phyloP scores from a whole-genome alignment of 2,888 invertebrate genomes.

The Clitarchus hookeri region DNA sequence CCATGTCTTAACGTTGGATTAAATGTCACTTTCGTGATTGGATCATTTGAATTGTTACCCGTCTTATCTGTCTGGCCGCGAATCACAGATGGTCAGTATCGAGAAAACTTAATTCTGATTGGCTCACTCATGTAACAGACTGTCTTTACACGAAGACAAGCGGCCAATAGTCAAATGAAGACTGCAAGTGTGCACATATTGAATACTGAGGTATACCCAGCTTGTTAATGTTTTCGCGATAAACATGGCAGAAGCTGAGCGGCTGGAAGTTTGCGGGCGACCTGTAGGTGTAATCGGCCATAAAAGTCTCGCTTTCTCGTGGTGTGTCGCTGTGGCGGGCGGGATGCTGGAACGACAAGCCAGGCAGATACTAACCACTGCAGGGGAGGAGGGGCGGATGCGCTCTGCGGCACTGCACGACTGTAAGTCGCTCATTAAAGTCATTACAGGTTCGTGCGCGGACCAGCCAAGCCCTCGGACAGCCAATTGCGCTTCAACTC shows the following conservation, averaged over 20 bases:
- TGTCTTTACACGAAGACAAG: too few relatives aligned
- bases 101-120: too few relatives aligned
- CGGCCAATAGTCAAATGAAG: too few relatives aligned
- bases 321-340: constrained; percentile 29
- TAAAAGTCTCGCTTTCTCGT: constrained; percentile 35
- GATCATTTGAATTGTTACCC: too few relatives aligned
- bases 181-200: too few relatives aligned
- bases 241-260: neutral
- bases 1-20: too few relatives aligned
- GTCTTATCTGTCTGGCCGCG: too few relatives aligned
- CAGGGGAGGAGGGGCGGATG: constrained; percentile 18
- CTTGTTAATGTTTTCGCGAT: too few relatives aligned
- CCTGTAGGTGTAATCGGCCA: constrained; percentile 32
- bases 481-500: constrained; percentile 22
- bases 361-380: neutral
- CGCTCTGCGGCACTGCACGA: constrained; percentile 30
- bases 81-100: too few relatives aligned
- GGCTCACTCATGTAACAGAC: too few relatives aligned
- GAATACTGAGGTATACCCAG: too few relatives aligned
- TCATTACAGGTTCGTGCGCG: constrained; percentile 37
- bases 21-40: too few relatives aligned
- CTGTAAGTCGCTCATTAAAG: constrained; percentile 37
- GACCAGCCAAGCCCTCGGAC: neutral
- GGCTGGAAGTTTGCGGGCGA: constrained; percentile 10
- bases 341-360: neutral